A percentile compares a stretch with the other conserved stretches of the same genome.
Conservation (phyloP, 92 coral and sea anemone species). For the Phymanthus crucifer region DNA sequence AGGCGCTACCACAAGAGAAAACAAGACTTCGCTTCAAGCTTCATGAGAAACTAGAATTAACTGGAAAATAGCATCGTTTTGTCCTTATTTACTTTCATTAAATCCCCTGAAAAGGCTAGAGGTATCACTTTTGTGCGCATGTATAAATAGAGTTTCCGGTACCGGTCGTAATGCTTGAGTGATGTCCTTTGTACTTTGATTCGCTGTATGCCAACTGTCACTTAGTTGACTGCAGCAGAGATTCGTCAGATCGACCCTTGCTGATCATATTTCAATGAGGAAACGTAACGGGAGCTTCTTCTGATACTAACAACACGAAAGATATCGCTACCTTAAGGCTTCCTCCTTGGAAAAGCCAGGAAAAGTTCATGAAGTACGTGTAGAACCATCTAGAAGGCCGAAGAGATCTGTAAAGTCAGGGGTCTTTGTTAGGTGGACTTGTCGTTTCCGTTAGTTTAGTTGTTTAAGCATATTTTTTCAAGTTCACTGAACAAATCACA, state of each 20-base stretch:
- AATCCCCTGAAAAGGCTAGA: background rate
- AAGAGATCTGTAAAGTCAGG: background rate
- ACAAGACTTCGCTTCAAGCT: background rate
- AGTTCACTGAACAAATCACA: slow-evolving; percentile 2
- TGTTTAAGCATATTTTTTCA: slow-evolving; percentile 2
- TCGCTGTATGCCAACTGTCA: slow-evolving; percentile 26
- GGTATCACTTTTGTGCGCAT: background rate
- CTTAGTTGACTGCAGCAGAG: background rate
- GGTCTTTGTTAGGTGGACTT: slow-evolving; percentile 12
- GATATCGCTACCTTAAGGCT: background rate
- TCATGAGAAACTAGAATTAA: background rate
- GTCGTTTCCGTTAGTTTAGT: slow-evolving; percentile 16
- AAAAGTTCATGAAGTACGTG: background rate
- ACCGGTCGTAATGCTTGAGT: slow-evolving; percentile 13
- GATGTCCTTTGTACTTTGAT: slow-evolving; percentile 14
- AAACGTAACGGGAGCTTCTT: background rate
- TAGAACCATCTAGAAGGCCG: slow-evolving; percentile 15
- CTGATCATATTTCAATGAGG: slow-evolving; percentile 7
- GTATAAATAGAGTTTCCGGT: slow-evolving; percentile 20
- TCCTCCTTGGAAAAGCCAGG: background rate
- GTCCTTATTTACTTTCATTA: background rate
- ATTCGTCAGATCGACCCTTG: background rate
- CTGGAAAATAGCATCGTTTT: background rate
- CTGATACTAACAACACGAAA: background rate
- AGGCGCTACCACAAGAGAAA: background rate